phyloP scores from a whole-genome alignment of 35 echinoderm and acorn worm species.

The Ptychodera flava region DNA sequence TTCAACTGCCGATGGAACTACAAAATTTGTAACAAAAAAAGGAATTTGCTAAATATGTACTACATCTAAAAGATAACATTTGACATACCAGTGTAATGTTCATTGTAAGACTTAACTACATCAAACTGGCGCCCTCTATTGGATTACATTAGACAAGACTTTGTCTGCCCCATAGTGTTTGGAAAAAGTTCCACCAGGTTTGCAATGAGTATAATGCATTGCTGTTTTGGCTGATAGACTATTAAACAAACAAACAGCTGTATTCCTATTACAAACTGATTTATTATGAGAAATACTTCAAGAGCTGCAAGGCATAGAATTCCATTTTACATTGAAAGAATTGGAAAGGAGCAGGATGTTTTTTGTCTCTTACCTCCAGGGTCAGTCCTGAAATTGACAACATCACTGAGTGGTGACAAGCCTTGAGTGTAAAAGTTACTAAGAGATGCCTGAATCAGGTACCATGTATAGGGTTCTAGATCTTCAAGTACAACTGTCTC shows the following conservation, averaged over 20 bases:
- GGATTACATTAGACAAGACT: constrained; percentile 21
- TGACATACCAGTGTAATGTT: constrained; percentile 32
- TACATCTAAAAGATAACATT: too few species aligned
- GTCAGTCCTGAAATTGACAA: not conserved
- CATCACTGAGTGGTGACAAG: not conserved
- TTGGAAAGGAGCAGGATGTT: too few species aligned
- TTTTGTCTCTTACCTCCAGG: not conserved
- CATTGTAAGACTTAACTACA: constrained; percentile 20
- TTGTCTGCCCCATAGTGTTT: not conserved
- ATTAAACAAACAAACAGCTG: too few species aligned
- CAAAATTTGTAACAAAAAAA: constrained; percentile 10
- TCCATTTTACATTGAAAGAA: too few species aligned
- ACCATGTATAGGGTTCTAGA: constrained; percentile 55
- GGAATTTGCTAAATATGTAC: not conserved
- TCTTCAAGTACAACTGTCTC: constrained; percentile 8
- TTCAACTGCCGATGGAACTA: constrained; percentile 59
- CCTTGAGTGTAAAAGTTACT: constrained; percentile 7
- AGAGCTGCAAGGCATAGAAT: too few species aligned
- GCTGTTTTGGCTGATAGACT: too few species aligned
- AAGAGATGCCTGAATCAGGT: constrained; percentile 19
- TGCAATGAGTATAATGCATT: too few species aligned
- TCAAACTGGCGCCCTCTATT: not conserved
- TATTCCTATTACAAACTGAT: too few species aligned
- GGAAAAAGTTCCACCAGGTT: too few species aligned
- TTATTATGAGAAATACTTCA: not conserved